phyloP scores from a whole-genome alignment of 2,113 vertebrate species.

The western clawed frog (Xenopus tropicalis) region DNA sequence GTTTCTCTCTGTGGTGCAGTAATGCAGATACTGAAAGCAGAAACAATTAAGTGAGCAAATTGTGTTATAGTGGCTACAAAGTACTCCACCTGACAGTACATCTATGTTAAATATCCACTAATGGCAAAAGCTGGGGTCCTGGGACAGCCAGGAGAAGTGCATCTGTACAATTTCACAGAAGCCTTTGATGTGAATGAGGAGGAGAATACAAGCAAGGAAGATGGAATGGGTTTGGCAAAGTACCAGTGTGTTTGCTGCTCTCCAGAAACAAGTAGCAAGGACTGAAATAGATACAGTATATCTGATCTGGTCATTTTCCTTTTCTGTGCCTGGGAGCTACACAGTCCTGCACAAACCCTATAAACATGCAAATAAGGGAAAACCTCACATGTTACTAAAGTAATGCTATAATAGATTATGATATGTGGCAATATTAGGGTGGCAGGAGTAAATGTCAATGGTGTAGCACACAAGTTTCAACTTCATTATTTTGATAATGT shows the following conservation, averaged over 20 bases:
- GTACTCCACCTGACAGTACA: slow-evolving; percentile 51
- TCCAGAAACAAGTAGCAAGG: slow-evolving; percentile 62
- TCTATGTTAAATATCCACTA: slow-evolving; percentile 53
- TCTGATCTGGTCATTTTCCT: slow-evolving; percentile 62
- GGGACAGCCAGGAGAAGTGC: slow-evolving; percentile 59
- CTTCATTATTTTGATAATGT: too few species aligned
- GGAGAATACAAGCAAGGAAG: slow-evolving; percentile 12
- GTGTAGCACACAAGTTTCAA: not conserved
- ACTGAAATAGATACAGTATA: slow-evolving; percentile 67
- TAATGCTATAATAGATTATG: slow-evolving; percentile 51
- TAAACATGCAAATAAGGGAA: slow-evolving; percentile 66
- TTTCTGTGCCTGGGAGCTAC: slow-evolving; percentile 55
- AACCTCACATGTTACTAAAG: slow-evolving; percentile 57
- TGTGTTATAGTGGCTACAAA: slow-evolving; percentile 23
- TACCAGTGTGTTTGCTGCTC: slow-evolving; percentile 59
- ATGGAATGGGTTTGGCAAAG: slow-evolving; percentile 55
- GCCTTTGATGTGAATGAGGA: slow-evolving; percentile 12
- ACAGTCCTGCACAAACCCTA: slow-evolving; percentile 59
- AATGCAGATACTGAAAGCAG: slow-evolving; percentile 40
- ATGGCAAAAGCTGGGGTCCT: slow-evolving; percentile 52
- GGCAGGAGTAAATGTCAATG: not conserved
- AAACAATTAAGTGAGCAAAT: slow-evolving; percentile 28
- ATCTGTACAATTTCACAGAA: slow-evolving; percentile 51
- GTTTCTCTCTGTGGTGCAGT: slow-evolving; percentile 29
- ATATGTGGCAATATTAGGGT: slow-evolving; percentile 43